Percentiles rank a stretch among this genome's conserved stretches.
Conservation (phyloP, 2,113 vertebrate genomes). For the Turdus rufiventris region DNA sequence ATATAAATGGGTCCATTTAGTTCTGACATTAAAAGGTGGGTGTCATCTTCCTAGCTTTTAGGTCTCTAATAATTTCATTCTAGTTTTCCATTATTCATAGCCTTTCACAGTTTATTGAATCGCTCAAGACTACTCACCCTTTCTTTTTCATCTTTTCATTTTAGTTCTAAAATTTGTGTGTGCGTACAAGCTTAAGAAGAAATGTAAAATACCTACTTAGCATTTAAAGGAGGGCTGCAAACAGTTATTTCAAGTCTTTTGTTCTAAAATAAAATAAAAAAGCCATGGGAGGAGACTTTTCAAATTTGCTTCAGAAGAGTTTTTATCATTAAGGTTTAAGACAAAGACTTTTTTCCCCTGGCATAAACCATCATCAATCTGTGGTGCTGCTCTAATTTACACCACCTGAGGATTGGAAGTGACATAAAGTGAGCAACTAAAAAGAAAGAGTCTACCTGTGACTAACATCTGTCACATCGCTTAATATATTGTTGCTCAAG, state of each 20-base stretch:
- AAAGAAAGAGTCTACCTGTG: slow-evolving; percentile 22
- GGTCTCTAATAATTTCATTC: neutral
- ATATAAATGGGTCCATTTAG: slow-evolving; percentile 35
- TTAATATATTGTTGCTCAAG: slow-evolving; percentile 2
- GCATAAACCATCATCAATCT: slow-evolving; percentile 3
- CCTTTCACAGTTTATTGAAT: neutral
- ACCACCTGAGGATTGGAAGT: slow-evolving; percentile 36
- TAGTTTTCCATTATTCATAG: slow-evolving; percentile 35
- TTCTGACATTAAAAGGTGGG: slow-evolving; percentile 44
- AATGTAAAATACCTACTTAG: slow-evolving; percentile 41
- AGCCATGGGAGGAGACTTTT: slow-evolving; percentile 14
- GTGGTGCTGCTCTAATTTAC: slow-evolving; percentile 34
- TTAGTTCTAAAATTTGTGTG: slow-evolving; percentile 9
- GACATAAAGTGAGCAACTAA: slow-evolving; percentile 28
- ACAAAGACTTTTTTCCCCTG: neutral
- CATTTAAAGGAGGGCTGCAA: slow-evolving; percentile 45
- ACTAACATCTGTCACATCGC: neutral
- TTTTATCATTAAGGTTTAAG: slow-evolving; percentile 13
- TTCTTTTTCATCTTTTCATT: slow-evolving; percentile 50
- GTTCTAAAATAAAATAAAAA: slow-evolving; percentile 57
- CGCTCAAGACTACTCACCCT: slow-evolving; percentile 3
- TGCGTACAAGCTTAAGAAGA: neutral
- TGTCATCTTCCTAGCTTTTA: slow-evolving; percentile 18
- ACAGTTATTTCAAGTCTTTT: slow-evolving; percentile 57
- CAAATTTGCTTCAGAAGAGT: slow-evolving; percentile 41